Base-by-base conservation (phyloP, 2,888 invertebrate species). In the Pristionchus mayeri region DNA sequence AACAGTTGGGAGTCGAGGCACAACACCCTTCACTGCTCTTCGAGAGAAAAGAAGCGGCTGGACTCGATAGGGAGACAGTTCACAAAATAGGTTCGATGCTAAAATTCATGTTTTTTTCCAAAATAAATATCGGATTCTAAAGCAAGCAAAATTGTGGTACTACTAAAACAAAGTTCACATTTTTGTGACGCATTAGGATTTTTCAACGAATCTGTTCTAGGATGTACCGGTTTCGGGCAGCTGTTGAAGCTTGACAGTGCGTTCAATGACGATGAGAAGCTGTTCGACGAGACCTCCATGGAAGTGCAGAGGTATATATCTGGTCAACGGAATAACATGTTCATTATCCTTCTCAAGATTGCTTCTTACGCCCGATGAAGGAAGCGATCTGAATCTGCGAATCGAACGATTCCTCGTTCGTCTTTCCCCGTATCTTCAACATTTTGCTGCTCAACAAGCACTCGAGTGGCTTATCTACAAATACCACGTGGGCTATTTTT, bases 401-500 rank as follows among this genome's bases (percentile, higher is more conserved):
- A 95, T 99, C 34, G 95, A 95, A 84, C 95, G 95, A 87, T 98
- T 98, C 93, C 94, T 98, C 0, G 93, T 96, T 2, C 94, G 90
- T 30, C 88, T 98, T 6, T 96, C 97, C 0, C 98, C 98, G 0
- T 98, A 97, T 93, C 95, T 98, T 89, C 94, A 97, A 80, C 94
- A 97, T 0, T 96, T 96, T 90, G 95, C 95, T 11, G 95, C 97
- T 0, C 97, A 97, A 88, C 96, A 97, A 94, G 96, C 97, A 2
- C 93, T 99, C 76, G 99, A 99, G 94, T 99, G 98, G 98, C 94
- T 99, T 3, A 95, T 98, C 75, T 95, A 96, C 91, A 95, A 95
- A 94, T 95, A 92, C 84, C 89, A 92, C 79, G 91, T 91, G 37
- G 30, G 57, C 24, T 63, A 16, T 27, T 86, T 54, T 6, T 7